Conservation (phyloP, 2,888 invertebrate species). For the Drosophila merina region DNA sequence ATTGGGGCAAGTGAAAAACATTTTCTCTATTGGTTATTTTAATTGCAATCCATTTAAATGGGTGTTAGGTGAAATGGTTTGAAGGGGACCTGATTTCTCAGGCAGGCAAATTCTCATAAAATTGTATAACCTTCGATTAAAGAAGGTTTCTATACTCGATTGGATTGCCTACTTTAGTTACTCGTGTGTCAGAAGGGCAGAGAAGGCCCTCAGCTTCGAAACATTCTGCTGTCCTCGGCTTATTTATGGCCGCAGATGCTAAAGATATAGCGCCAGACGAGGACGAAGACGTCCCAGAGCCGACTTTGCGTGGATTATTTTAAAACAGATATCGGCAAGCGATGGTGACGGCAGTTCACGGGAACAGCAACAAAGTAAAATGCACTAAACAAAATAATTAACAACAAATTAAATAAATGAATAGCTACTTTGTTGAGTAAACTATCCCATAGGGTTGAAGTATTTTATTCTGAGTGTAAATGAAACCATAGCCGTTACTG, state of each 20-base stretch:
- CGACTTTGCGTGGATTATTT: constrained; percentile 43
- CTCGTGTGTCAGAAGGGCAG: constrained; percentile 64
- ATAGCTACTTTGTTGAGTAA: neutral
- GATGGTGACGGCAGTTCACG: constrained; percentile 39
- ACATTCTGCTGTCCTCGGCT: constrained; percentile 78
- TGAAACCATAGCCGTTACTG: constrained; percentile 18
- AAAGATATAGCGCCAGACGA: constrained; percentile 82
- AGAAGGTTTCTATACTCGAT: constrained; percentile 37
- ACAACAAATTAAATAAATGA: neutral
- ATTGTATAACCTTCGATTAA: constrained; percentile 43
- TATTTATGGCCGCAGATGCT: constrained; percentile 81
- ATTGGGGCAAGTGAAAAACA: constrained; percentile 18
- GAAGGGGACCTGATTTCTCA: no score
- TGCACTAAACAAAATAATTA: constrained; percentile 38
- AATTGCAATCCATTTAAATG: constrained; percentile 3
- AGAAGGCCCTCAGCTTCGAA: constrained; percentile 53
- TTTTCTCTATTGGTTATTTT: neutral
- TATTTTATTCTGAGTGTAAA: neutral
- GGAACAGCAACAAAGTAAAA: constrained; percentile 12
- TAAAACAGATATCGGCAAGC: constrained; percentile 43
- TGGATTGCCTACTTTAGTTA: constrained; percentile 63
- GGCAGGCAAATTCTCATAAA: constrained; percentile 45
- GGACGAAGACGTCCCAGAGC: constrained; percentile 48
- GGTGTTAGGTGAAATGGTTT: neutral
- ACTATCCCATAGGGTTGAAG: neutral